These are phyloP conservation scores for Saccopteryx leptura DNA, from an alignment of 2,113 vertebrate genomes.

Conservation along the genomic window DNA sequence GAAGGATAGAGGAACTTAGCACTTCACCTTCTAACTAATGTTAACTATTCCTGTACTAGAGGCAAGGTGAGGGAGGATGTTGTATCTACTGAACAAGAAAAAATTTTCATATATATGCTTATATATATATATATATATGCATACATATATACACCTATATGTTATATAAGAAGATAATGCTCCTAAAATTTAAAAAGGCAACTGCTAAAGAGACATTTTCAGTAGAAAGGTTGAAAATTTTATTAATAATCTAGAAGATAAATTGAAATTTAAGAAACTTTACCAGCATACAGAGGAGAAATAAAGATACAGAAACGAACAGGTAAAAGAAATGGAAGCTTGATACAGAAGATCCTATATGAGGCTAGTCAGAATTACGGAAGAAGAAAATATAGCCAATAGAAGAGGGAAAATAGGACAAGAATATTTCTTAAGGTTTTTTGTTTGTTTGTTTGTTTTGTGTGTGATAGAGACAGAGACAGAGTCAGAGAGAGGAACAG, in stretches of 20 bases:
- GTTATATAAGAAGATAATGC: neutral
- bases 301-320: neutral
- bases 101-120: neutral
- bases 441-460: no score
- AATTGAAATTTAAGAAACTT: neutral
- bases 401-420: neutral
- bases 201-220: neutral
- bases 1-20: neutral
- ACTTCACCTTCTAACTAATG: neutral
- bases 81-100: neutral
- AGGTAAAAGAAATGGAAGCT: neutral
- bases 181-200: slow-evolving; percentile 3
- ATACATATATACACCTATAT: neutral
- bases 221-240: neutral
- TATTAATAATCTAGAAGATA: neutral
- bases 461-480: no score
- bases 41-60: neutral
- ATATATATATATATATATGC: neutral
- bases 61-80: neutral
- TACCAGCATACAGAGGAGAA: neutral
- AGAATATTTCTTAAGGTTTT: neutral
- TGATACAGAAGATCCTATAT: neutral
- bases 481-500: no score
- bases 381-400: neutral
- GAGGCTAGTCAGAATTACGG: neutral